Conservation (phyloP, 2,888 invertebrate genomes). For the Melanophora roralis region DNA sequence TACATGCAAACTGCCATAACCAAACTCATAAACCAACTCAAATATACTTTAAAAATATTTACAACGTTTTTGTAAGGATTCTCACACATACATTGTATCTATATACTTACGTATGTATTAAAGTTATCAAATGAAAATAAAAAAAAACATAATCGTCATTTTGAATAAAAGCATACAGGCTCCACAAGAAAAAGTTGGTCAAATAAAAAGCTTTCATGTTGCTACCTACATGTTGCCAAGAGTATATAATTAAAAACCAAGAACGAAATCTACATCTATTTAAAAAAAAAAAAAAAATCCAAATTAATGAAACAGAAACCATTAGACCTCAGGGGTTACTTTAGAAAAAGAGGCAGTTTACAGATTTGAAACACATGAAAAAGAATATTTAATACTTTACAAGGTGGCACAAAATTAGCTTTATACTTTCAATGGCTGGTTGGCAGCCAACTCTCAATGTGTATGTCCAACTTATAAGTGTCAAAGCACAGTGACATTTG, state of each 20-base stretch:
- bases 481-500: too few species aligned
- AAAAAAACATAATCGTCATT: too few species aligned
- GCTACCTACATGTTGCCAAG: constrained; percentile 15
- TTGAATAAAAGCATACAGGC: too few species aligned
- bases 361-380: constrained; percentile 1
- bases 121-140: too few species aligned
- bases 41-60: constrained; percentile 28
- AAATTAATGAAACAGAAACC: constrained; percentile 35
- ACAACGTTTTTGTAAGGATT: constrained; percentile 34
- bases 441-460: too few species aligned
- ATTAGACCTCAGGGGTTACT: constrained; percentile 23
- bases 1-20: background rate
- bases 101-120: too few species aligned
- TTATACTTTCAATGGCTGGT: too few species aligned
- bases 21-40: constrained; percentile 9
- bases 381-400: constrained; percentile 1
- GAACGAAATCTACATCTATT: background rate
- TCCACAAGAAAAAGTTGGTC: constrained; percentile 24
- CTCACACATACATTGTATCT: too few species aligned
- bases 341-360: background rate
- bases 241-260: constrained; percentile 30
- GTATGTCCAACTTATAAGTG: too few species aligned
- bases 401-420: too few species aligned
- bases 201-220: constrained; percentile 39
- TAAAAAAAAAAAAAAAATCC: background rate